These are phyloP conservation scores for Esperia sulphurella DNA, from an alignment of 2,888 invertebrate species.

Conservation along the genomic window DNA sequence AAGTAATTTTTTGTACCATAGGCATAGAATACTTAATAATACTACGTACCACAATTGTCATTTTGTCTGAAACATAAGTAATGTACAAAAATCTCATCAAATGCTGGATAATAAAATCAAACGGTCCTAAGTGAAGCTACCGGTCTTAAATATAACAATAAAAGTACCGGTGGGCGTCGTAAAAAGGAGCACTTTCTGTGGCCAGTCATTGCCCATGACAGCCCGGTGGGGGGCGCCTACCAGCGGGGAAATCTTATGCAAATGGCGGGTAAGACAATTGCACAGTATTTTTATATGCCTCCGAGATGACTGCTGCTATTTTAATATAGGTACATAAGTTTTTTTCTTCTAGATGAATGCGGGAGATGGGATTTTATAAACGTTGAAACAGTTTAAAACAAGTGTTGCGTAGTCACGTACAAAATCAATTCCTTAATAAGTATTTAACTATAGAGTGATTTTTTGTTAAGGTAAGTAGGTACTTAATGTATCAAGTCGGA, in stretches of 20 bases:
- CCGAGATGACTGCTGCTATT: constrained; percentile 32
- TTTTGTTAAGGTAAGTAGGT: neutral
- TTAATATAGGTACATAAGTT: constrained; percentile 17
- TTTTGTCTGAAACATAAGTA: neutral
- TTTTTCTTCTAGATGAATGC: neutral
- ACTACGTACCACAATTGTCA: neutral
- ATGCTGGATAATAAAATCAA: constrained; percentile 15
- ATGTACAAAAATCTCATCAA: constrained; percentile 5
- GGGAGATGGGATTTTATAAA: neutral
- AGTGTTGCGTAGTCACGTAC: no score
- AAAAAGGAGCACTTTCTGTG: constrained; percentile 31
- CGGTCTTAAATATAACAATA: constrained; percentile 26
- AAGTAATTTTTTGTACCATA: no score
- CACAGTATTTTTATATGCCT: constrained; percentile 27
- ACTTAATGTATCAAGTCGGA: no score
- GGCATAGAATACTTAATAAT: no score
- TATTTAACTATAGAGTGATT: neutral
- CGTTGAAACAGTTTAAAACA: neutral
- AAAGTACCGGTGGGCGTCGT: constrained; percentile 36
- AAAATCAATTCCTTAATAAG: no score
- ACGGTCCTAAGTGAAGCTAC: constrained; percentile 44
- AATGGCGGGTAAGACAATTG: constrained; percentile 30
- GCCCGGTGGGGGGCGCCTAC: constrained; percentile 24
- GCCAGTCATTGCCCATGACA: constrained; percentile 23
- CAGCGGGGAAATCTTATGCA: constrained; percentile 27